phyloP scores from a whole-genome alignment of 2,888 invertebrate genomes.

The Corythucha ciliata region DNA sequence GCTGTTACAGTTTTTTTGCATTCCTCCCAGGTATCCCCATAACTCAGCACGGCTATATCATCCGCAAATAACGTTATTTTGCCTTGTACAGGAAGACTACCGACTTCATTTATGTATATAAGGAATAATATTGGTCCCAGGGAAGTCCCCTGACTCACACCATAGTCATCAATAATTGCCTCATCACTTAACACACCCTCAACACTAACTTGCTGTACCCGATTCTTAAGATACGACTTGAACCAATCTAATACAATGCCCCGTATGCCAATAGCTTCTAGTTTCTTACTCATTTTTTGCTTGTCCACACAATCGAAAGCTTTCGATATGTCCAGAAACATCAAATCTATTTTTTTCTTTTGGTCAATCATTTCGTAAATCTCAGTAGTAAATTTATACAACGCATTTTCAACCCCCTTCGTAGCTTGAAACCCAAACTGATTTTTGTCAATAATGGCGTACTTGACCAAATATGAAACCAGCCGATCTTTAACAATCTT shows the following conservation, averaged over 20 bases:
- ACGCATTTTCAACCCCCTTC: constrained; percentile 2
- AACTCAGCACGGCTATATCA: constrained; percentile 1
- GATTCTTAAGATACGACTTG: not conserved
- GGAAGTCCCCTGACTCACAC: constrained; percentile 3
- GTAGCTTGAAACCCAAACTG: constrained; percentile 2
- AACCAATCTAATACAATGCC: constrained; percentile 3
- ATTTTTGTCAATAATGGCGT: not conserved
- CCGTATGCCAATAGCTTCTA: not conserved
- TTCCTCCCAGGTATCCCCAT: too few species aligned
- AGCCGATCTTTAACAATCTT: not conserved
- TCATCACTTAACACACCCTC: not conserved
- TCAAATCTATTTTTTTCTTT: not conserved
- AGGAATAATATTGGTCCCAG: not conserved
- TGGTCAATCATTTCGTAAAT: constrained; percentile 2
- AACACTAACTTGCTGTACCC: not conserved
- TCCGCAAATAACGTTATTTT: not conserved
- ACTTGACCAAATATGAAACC: not conserved
- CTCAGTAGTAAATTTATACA: not conserved
- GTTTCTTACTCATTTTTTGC: not conserved
- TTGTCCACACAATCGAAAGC: constrained; percentile 6
- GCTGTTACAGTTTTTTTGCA: too few species aligned
- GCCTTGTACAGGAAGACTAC: not conserved
- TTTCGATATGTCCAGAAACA: not conserved
- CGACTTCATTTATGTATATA: not conserved
- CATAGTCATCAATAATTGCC: not conserved